Evolutionary conservation across 1,140 invertebrate species (phyloP).

Genomic region (Ruditapes philippinarum): DNA sequence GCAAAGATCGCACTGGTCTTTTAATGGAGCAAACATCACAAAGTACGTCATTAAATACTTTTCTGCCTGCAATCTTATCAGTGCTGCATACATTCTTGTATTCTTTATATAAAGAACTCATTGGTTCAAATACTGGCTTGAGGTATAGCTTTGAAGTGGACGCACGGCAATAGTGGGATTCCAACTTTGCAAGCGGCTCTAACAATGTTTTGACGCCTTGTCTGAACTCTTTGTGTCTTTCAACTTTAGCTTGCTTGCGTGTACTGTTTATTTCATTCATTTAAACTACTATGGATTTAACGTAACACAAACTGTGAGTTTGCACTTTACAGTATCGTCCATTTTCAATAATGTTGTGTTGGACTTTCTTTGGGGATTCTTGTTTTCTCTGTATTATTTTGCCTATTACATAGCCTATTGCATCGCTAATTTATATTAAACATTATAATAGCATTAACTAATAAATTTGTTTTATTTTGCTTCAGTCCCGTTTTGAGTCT

Average conservation of each 20-base stretch:
- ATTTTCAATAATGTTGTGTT: too few species aligned
- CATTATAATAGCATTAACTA: too few species aligned
- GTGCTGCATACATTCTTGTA: neutral
- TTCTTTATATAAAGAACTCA: constrained; percentile 5
- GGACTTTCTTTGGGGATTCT: too few species aligned
- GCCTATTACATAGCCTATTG: too few species aligned
- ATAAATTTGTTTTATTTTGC: too few species aligned
- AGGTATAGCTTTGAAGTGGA: constrained; percentile 24
- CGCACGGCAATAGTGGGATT: constrained; percentile 51
- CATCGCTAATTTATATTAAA: too few species aligned
- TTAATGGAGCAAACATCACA: constrained; percentile 20
- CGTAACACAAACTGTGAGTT: too few species aligned
- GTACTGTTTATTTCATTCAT: neutral
- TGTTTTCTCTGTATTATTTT: too few species aligned
- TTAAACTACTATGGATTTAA: too few species aligned
- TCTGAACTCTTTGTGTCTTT: neutral
- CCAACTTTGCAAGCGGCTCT: constrained; percentile 21
- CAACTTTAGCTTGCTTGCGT: neutral
- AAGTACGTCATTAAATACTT: constrained; percentile 28
- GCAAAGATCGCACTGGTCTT: constrained; percentile 48
- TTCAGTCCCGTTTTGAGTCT: too few species aligned
- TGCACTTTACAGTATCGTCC: too few species aligned
- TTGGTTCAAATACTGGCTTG: constrained; percentile 33
- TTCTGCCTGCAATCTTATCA: neutral
- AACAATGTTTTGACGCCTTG: neutral